These are phyloP conservation scores for Sebastes trivittatus DNA, from an alignment of 2,797 vertebrate genomes.

Conservation along the genomic window DNA sequence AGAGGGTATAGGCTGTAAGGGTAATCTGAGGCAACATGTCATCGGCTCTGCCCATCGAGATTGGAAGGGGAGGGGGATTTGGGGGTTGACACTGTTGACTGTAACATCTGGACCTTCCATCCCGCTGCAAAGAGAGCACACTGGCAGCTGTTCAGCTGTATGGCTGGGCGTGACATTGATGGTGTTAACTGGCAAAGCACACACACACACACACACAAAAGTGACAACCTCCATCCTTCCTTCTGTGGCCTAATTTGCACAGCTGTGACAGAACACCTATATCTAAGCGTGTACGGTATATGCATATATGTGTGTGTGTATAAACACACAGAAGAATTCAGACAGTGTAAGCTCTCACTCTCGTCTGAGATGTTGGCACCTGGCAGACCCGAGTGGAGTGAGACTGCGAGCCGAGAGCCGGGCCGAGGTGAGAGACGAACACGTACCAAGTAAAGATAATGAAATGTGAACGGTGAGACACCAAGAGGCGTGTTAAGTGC, in stretches of 20 bases:
- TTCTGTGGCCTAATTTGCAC: conserved; percentile 88
- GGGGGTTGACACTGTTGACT: conserved; percentile 25
- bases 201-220: conserved; percentile 31
- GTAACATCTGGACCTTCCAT: conserved; percentile 67
- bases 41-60: conserved; percentile 69
- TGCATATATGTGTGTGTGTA: background rate
- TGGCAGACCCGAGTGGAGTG: conserved; percentile 26
- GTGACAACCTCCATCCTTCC: conserved; percentile 60
- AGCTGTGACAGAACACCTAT: conserved; percentile 62
- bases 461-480: conserved; percentile 58
- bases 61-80: conserved; percentile 52
- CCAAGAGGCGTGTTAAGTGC: conserved; percentile 56
- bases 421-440: conserved; percentile 36
- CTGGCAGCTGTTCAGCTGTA: conserved; percentile 92
- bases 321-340: conserved; percentile 13
- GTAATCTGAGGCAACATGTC: conserved; percentile 85
- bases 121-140: conserved; percentile 76
- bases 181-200: conserved; percentile 88
- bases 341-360: conserved; percentile 22
- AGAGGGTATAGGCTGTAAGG: conserved; percentile 78
- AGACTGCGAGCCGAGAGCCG: conserved; percentile 14
- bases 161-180: conserved; percentile 86
- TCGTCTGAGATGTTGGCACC: conserved; percentile 37
- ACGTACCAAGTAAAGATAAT: conserved; percentile 43
- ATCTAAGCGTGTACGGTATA: background rate